Evolutionary conservation across 1,140 invertebrate genomes (phyloP).

Genomic region (Harpegnathos saltator): DNA sequence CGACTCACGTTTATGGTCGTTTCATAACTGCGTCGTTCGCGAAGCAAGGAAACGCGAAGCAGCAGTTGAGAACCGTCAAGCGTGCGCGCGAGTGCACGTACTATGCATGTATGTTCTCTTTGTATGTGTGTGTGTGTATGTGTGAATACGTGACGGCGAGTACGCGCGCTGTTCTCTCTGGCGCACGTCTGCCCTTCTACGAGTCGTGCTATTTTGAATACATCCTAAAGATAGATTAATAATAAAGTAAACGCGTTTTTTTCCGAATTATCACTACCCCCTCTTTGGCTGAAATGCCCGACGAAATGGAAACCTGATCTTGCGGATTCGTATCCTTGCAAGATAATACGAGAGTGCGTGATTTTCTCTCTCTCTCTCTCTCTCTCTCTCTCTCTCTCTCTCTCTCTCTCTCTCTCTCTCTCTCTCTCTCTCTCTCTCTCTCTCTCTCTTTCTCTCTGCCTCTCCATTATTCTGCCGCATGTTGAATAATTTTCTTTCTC

Average conservation of each 20-base stretch:
- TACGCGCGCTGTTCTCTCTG: constrained; percentile 80
- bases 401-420: too few species aligned
- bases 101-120: too few species aligned
- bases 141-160: constrained; percentile 71
- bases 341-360: neutral
- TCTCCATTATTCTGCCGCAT: neutral
- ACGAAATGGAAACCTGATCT: neutral
- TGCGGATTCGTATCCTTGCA: neutral
- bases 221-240: constrained; percentile 51
- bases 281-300: neutral
- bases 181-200: constrained; percentile 82
- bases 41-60: neutral
- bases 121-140: constrained; percentile 28
- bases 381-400: too few species aligned
- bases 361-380: too few species aligned
- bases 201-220: constrained; percentile 53
- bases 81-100: constrained; percentile 45
- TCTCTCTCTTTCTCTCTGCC: too few species aligned
- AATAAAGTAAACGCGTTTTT: constrained; percentile 8
- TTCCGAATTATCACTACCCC: neutral
- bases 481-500: neutral
- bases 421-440: too few species aligned
- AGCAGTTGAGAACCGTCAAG: constrained; percentile 20
- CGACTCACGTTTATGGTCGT: neutral
- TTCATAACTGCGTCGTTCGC: constrained; percentile 38